Conservation (phyloP, 2,113 vertebrate genomes). For the Athene noctua region DNA sequence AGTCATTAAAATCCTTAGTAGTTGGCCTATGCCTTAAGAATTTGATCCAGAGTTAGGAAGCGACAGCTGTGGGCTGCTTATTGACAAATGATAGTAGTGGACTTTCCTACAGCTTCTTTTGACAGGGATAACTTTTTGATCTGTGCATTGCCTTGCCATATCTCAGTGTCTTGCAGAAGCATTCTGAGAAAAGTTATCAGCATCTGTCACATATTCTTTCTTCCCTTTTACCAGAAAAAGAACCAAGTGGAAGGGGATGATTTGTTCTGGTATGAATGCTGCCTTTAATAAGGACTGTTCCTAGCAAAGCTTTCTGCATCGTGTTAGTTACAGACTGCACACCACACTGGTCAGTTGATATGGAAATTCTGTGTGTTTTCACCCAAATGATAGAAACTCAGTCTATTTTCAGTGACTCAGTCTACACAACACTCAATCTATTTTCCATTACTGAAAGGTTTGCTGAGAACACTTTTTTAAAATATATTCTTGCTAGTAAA, state of each 20-base stretch:
- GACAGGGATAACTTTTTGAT: not conserved
- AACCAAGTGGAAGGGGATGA: not conserved
- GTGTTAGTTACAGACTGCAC: not conserved
- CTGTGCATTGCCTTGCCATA: not conserved
- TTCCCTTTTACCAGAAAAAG: not conserved
- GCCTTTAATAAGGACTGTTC: not conserved
- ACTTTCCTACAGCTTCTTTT: not conserved
- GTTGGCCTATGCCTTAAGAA: not conserved
- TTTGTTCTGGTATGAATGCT: not conserved
- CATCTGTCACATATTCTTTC: not conserved
- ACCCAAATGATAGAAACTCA: not conserved
- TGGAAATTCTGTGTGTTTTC: not conserved
- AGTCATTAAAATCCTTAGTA: constrained; percentile 16
- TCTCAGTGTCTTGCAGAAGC: not conserved
- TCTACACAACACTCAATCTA: not conserved
- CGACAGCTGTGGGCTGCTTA: not conserved
- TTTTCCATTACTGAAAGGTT: not conserved
- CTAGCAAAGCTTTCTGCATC: not conserved
- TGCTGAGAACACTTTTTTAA: not conserved
- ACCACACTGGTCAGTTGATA: not conserved
- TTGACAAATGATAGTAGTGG: not conserved
- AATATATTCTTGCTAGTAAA: not conserved
- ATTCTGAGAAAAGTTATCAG: not conserved
- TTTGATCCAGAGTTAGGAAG: not conserved
- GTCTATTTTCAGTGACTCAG: not conserved